A percentile compares a stretch with the other conserved stretches of the same genome.
These are phyloP conservation scores for Brachionus rubens DNA, from an alignment of 1,140 invertebrate genomes.

Conservation along the genomic window DNA sequence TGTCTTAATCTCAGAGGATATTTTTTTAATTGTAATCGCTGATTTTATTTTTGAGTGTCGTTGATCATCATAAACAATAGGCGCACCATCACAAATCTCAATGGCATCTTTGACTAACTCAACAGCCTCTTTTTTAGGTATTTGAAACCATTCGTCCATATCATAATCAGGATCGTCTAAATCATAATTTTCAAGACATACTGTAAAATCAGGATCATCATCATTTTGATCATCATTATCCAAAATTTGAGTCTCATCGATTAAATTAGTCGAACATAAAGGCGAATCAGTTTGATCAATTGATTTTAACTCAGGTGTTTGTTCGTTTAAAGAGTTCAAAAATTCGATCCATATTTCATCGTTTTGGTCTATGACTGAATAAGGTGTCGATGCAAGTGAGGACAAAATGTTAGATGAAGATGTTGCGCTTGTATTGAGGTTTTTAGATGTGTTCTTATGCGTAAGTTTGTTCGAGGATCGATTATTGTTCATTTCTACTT, in stretches of 20 bases:
- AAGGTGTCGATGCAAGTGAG: background rate
- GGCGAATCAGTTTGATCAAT: background rate
- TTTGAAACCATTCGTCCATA: conserved; percentile 13
- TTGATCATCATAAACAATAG: conserved; percentile 28
- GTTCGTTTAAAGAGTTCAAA: conserved; percentile 28
- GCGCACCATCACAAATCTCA: conserved; percentile 41
- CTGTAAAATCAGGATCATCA: conserved; percentile 45
- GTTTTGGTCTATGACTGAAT: background rate
- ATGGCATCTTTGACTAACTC: conserved; percentile 44
- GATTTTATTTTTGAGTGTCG: conserved; percentile 13
- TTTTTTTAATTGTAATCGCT: conserved; percentile 28
- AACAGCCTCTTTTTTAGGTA: conserved; percentile 44
- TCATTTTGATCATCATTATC: conserved; percentile 10
- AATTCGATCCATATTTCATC: conserved; percentile 45
- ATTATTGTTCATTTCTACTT: too few species aligned
- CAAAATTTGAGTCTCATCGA: background rate
- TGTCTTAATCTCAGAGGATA: background rate
- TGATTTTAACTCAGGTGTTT: background rate
- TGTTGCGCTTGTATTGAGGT: background rate
- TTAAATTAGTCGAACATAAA: background rate
- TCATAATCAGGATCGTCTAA: conserved; percentile 13
- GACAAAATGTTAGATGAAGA: background rate
- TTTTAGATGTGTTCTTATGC: background rate
- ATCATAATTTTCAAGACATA: conserved; percentile 15
- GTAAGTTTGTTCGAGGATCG: too few species aligned